phyloP scores from a whole-genome alignment of 2,113 vertebrate genomes.

The Cyprinus carpio region DNA sequence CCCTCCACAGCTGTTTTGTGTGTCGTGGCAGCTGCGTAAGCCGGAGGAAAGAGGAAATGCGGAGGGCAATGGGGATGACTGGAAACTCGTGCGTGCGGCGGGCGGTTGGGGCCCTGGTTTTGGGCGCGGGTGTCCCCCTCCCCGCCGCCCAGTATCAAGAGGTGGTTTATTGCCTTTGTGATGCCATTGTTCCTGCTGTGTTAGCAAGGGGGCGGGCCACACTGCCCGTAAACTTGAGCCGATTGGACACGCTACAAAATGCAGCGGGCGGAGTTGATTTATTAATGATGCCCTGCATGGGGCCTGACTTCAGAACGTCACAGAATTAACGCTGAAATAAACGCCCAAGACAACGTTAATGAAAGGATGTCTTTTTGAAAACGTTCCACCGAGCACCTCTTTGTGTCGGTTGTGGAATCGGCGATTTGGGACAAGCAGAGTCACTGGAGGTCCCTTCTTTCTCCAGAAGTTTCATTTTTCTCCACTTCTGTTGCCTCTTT shows the following conservation, averaged over 20 bases:
- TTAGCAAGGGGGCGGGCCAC: conserved; percentile 83
- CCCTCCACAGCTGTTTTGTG: conserved; percentile 94
- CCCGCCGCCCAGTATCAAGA: conserved; percentile 86
- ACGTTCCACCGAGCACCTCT: conserved; percentile 90
- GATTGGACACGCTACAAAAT: conserved; percentile 99
- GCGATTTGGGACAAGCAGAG: conserved; percentile 71
- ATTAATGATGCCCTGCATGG: conserved; percentile 98
- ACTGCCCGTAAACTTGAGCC: conserved; percentile 95
- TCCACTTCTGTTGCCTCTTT: conserved; percentile 59
- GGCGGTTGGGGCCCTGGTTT: conserved; percentile 95
- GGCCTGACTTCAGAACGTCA: conserved; percentile 86
- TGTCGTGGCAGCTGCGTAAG: conserved; percentile 85
- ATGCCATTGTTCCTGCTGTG: conserved; percentile 98
- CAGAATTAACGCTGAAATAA: conserved; percentile 80
- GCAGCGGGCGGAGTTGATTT: conserved; percentile 96
- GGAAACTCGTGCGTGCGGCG: conserved; percentile 99
- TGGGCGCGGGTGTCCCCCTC: conserved; percentile 94
- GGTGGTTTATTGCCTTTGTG: conserved; percentile 99
- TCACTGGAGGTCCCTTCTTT: conserved; percentile 69
- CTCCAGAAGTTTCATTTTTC: conserved; percentile 61
- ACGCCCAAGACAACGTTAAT: conserved; percentile 93
- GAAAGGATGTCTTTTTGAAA: conserved; percentile 99
- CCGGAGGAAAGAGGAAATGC: conserved; percentile 99
- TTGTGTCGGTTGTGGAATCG: conserved; percentile 96
- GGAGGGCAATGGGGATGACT: conserved; percentile 99